phyloP scores from a whole-genome alignment of 2,113 vertebrate species.

The Rafetus swinhoei region DNA sequence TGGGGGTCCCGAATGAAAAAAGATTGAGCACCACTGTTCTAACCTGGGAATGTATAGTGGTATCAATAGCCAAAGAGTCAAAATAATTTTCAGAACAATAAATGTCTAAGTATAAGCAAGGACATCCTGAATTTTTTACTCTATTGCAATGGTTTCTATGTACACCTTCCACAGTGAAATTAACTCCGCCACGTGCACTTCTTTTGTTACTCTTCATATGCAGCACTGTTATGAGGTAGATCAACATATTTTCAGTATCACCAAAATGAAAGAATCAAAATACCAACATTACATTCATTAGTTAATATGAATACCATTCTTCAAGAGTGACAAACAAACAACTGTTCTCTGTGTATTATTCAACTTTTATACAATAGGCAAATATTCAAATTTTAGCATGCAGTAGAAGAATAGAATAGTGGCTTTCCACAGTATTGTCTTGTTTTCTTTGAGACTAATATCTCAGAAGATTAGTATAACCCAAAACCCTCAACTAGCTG shows the following conservation, averaged over 20 bases:
- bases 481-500: background rate
- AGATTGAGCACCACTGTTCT: background rate
- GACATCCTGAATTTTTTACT: background rate
- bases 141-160: background rate
- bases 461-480: background rate
- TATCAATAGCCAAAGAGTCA: background rate
- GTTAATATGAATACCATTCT: background rate
- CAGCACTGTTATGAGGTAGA: background rate
- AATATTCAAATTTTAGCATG: background rate
- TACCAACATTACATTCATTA: background rate
- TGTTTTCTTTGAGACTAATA: background rate
- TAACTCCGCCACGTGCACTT: background rate
- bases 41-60: background rate
- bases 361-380: background rate
- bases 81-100: background rate
- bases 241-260: background rate
- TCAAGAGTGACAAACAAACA: background rate
- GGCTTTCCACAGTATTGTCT: background rate
- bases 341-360: background rate
- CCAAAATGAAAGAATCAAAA: background rate
- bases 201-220: background rate
- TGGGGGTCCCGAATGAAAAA: too few species aligned
- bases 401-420: background rate
- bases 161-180: background rate
- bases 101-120: background rate